These are phyloP conservation scores for Eumacrocentrus americanus DNA, from an alignment of 2,888 invertebrate genomes.

Conservation along the genomic window DNA sequence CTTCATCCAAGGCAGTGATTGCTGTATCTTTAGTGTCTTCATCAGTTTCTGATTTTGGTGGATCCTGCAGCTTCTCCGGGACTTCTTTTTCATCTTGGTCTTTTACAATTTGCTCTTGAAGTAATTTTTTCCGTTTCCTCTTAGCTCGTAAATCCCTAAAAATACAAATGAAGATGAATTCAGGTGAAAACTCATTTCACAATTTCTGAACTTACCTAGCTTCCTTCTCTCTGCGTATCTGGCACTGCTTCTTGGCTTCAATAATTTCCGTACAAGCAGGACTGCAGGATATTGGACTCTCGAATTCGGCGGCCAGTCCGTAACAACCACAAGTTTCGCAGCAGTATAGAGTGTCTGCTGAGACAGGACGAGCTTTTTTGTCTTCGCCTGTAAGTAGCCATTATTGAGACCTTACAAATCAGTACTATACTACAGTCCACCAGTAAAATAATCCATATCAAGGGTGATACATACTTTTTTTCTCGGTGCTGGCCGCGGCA, in stretches of 20 bases:
- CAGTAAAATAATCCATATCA: not conserved
- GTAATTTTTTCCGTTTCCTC: conserved; percentile 55
- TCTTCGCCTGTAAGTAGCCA: conserved; percentile 45
- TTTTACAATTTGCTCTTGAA: conserved; percentile 52
- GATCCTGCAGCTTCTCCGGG: conserved; percentile 44
- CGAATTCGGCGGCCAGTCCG: conserved; percentile 83
- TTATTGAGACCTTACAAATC: not conserved
- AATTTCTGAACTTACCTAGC: conserved; percentile 39
- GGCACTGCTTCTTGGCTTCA: conserved; percentile 53
- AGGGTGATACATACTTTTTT: conserved; percentile 49
- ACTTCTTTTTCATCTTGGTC: conserved; percentile 47
- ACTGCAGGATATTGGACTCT: conserved; percentile 79
- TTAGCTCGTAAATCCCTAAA: conserved; percentile 53
- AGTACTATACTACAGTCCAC: too few species aligned
- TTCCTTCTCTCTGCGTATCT: conserved; percentile 54
- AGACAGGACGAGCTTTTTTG: conserved; percentile 60
- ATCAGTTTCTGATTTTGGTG: conserved; percentile 53
- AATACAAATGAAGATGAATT: conserved; percentile 17
- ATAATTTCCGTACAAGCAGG: conserved; percentile 69
- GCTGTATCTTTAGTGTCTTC: conserved; percentile 57
- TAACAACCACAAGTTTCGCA: conserved; percentile 87
- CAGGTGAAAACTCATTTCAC: not conserved
- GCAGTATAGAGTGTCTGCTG: conserved; percentile 75
- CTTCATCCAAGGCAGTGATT: conserved; percentile 49
- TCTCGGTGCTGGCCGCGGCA: conserved; percentile 47